A percentile compares a stretch with the other conserved stretches of the same genome.
phyloP scores from a whole-genome alignment of 2,797 vertebrate genomes.

The Ispidina lecontei region DNA sequence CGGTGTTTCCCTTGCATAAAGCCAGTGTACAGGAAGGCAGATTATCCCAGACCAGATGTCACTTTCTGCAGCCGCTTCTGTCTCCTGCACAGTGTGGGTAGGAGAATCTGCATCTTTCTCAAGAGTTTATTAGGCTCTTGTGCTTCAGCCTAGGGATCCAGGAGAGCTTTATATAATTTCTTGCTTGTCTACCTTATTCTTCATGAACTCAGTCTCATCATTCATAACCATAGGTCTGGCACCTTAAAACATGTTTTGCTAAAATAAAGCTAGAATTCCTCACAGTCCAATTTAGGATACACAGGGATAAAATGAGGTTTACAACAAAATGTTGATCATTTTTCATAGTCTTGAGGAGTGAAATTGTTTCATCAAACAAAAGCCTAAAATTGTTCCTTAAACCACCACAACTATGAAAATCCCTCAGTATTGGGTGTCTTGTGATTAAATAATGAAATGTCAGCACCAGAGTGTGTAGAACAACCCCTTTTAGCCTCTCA shows the following conservation, averaged over 20 bases:
- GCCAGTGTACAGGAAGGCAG: background rate
- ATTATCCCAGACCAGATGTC: slow-evolving; percentile 60
- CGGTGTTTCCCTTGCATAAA: background rate
- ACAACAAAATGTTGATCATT: background rate
- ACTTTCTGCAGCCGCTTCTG: background rate
- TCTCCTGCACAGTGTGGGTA: fast-evolving
- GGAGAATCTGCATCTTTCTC: background rate
- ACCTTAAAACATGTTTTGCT: background rate
- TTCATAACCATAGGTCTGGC: background rate
- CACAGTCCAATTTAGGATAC: background rate
- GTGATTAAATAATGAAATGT: background rate
- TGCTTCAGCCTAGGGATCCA: fast-evolving
- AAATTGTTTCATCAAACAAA: background rate
- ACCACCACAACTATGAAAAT: background rate
- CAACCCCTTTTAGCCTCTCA: background rate
- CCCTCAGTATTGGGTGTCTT: background rate
- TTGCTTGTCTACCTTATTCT: background rate
- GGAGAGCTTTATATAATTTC: background rate
- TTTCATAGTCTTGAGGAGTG: background rate
- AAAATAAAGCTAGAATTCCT: background rate
- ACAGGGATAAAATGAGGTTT: background rate
- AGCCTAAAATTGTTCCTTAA: background rate
- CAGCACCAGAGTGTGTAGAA: fast-evolving
- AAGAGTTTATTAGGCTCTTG: background rate
- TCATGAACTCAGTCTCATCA: background rate